phyloP scores from a whole-genome alignment of 2,888 invertebrate species.

The Drosophila seclusa region DNA sequence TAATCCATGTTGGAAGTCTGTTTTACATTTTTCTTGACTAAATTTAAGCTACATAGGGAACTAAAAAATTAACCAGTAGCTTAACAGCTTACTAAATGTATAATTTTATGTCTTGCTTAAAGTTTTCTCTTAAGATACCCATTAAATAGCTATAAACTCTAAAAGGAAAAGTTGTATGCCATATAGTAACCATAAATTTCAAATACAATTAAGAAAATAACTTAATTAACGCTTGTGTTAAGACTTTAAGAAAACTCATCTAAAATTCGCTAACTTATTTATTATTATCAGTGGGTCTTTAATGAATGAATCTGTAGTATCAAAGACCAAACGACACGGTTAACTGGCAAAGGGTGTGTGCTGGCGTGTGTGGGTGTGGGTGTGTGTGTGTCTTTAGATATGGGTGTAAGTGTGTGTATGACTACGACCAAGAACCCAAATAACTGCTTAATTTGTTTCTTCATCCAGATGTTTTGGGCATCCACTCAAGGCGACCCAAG shows the following conservation, averaged over 20 bases:
- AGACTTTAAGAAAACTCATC: slow-evolving; percentile 27
- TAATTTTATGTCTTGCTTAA: not conserved
- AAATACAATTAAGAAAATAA: slow-evolving; percentile 21
- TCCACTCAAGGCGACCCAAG: slow-evolving; percentile 32
- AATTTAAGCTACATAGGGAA: not conserved
- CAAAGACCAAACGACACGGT: slow-evolving; percentile 35
- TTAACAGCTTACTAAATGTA: not conserved
- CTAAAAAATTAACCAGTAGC: not conserved
- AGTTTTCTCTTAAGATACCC: not conserved
- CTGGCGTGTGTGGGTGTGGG: not conserved
- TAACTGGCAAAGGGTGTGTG: slow-evolving; percentile 29
- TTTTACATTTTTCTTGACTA: not conserved
- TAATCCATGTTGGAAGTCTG: not conserved
- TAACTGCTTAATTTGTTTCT: slow-evolving; percentile 79
- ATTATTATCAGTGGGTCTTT: slow-evolving; percentile 47
- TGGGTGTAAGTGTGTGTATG: slow-evolving; percentile 13
- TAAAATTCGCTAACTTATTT: slow-evolving; percentile 32
- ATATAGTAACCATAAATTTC: not conserved
- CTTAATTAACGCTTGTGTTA: slow-evolving; percentile 52
- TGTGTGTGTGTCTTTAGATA: slow-evolving; percentile 1
- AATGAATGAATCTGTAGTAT: slow-evolving; percentile 39
- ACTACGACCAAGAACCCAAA: slow-evolving; percentile 55
- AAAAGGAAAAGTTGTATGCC: not conserved
- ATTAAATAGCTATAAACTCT: not conserved
- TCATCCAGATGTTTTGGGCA: slow-evolving; percentile 34